These are phyloP conservation scores for Lordiphosa andalusiaca DNA, from an alignment of 2,888 invertebrate genomes.

Conservation along the genomic window DNA sequence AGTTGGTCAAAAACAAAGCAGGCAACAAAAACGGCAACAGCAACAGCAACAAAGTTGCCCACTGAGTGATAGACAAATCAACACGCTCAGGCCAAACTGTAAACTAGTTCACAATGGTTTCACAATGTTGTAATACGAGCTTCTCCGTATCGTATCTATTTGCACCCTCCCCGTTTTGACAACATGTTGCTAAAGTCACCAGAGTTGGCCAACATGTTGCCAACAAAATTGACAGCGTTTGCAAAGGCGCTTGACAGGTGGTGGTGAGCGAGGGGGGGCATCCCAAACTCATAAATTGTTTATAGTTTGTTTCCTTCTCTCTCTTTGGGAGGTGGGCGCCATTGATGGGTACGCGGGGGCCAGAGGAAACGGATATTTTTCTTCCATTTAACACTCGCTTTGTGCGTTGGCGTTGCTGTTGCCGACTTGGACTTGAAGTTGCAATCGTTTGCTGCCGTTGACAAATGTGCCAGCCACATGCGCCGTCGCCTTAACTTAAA, in stretches of 20 bases:
- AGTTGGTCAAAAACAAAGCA: conserved; percentile 30
- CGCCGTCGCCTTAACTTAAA: conserved; percentile 58
- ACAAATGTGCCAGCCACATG: conserved; percentile 68
- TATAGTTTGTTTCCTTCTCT: conserved; percentile 47
- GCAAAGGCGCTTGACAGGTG: conserved; percentile 67
- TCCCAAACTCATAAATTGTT: conserved; percentile 71
- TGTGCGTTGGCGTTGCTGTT: conserved; percentile 66
- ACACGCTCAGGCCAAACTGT: conserved; percentile 5
- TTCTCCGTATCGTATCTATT: conserved; percentile 1
- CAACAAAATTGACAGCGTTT: conserved; percentile 61
- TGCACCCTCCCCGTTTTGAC: conserved; percentile 1
- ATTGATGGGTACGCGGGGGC: neutral
- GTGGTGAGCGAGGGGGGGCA: conserved; percentile 33
- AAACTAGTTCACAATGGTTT: conserved; percentile 61
- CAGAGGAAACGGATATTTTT: conserved; percentile 27
- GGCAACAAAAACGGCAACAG: conserved; percentile 8
- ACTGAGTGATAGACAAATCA: conserved; percentile 55
- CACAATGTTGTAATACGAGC: conserved; percentile 58
- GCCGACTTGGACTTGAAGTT: conserved; percentile 45
- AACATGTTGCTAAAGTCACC: conserved; percentile 27
- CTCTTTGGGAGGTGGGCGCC: conserved; percentile 32
- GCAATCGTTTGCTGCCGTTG: conserved; percentile 49
- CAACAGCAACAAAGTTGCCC: conserved; percentile 52
- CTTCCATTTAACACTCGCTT: conserved; percentile 32
- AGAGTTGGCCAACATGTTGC: conserved; percentile 26